Base-by-base conservation (phyloP, 1,140 invertebrate species). In the Scaptomyza pallida region DNA sequence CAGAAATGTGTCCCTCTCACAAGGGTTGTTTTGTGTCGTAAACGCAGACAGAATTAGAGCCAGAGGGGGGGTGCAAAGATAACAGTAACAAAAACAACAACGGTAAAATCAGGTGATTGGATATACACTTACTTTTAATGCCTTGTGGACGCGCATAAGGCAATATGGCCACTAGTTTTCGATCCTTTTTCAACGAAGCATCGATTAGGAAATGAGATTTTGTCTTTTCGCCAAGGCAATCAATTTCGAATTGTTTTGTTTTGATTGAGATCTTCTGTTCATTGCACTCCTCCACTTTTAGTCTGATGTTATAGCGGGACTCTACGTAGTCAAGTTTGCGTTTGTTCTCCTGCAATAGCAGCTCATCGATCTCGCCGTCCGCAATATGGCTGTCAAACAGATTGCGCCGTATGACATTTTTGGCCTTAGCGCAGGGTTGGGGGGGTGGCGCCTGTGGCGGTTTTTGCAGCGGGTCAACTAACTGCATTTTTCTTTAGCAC, bases 71-170 rank as follows among this genome's bases (percentile, higher is more conserved):
- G 71, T 73, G 52, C 59, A 13, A 41, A 23, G 40, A 43, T 43
- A 43, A 43, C 40, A 17, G 35, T 16, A n/a, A 26, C n/a, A n/a
- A n/a, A n/a, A n/a, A n/a, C n/a, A n/a, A n/a, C n/a, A n/a, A n/a
- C n/a, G n/a, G n/a, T n/a, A n/a, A 67, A 73, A 78, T 78, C 75
- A 78, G 75, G 75, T 78, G 75, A 56, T 44, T 50, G 16, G 15
- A 30, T 45, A 3, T 30, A 19, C 16, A 72, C 79, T 48, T 50
- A 83, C 80, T 15, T 85, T 83, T 83, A 0, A 80, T 48, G 54
- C 79, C 59, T 23, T 45, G 30, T 21, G 17, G 41, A 3, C 37
- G 52, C 10, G 6, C n/a, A 56, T 50, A 54, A 10, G 13, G 26
- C 37, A n/a, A n/a, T 40, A 15, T 43, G 54, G 9, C 12, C 9